These are phyloP conservation scores for Mesorhabditis spiculigera DNA, from an alignment of 2,888 invertebrate genomes.

Conservation along the genomic window DNA sequence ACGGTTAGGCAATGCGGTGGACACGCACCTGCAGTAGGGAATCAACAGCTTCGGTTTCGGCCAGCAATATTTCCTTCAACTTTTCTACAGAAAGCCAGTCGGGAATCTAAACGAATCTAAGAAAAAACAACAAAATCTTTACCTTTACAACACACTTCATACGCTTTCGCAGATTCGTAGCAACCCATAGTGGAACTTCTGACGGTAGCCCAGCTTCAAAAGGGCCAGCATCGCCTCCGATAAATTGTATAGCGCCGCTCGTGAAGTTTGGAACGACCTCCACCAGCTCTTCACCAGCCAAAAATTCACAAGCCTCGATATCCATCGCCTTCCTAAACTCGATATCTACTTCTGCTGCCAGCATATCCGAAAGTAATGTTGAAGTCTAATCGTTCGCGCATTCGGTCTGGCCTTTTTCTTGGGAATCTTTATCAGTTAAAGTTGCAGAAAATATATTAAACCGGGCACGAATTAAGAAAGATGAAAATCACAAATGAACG, in stretches of 20 bases:
- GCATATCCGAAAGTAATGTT: background rate
- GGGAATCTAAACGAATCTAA: conserved; percentile 68
- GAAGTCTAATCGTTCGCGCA: background rate
- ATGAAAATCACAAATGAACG: background rate
- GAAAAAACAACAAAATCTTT: conserved; percentile 6
- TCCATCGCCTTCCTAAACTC: conserved; percentile 33
- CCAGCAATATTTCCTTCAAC: conserved; percentile 63
- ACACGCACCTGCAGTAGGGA: conserved; percentile 34
- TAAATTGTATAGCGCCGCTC: conserved; percentile 30
- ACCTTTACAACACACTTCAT: conserved; percentile 8
- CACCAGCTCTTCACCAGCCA: conserved; percentile 40
- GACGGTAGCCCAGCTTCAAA: conserved; percentile 52
- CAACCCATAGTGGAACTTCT: conserved; percentile 81
- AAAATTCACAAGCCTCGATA: conserved; percentile 44
- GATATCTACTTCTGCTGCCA: background rate
- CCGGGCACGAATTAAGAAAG: background rate
- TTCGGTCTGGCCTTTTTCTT: background rate
- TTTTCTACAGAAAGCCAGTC: conserved; percentile 87
- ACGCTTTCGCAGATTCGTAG: conserved; percentile 59
- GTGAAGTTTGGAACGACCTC: conserved; percentile 45
- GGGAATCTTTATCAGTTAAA: background rate
- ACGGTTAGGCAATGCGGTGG: background rate
- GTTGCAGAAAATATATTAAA: conserved; percentile 3
- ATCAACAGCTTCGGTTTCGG: conserved; percentile 24
- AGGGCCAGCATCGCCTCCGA: conserved; percentile 49